Conservation (phyloP, 2,888 invertebrate genomes). For the Sesia apiformis region DNA sequence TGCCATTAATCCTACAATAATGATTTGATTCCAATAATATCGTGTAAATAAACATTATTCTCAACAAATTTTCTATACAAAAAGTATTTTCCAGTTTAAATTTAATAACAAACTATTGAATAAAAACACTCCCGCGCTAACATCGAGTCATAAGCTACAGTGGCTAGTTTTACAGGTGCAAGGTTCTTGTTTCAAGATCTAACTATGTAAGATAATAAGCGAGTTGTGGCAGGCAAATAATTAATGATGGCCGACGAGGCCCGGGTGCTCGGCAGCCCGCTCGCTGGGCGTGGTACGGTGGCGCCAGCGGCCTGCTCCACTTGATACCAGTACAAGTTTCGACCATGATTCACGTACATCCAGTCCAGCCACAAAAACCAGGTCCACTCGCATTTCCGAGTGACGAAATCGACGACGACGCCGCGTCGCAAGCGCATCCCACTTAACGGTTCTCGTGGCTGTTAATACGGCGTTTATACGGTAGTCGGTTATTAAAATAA, state of each 20-base stretch:
- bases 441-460: slow-evolving; percentile 57
- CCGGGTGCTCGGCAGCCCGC: slow-evolving; percentile 19
- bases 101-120: not conserved
- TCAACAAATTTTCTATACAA: too few relatives aligned
- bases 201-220: slow-evolving; percentile 31
- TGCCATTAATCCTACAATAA: too few relatives aligned
- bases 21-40: too few relatives aligned
- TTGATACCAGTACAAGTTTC: slow-evolving; percentile 33
- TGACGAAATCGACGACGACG: slow-evolving; percentile 44
- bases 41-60: too few relatives aligned
- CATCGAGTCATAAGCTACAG: not conserved
- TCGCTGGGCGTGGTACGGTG: slow-evolving; percentile 52
- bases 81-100: too few relatives aligned
- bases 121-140: not conserved
- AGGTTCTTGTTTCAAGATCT: slow-evolving; percentile 14
- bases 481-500: slow-evolving; percentile 57
- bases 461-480: slow-evolving; percentile 60
- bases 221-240: slow-evolving; percentile 26
- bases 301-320: slow-evolving; percentile 52
- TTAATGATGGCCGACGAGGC: slow-evolving; percentile 30
- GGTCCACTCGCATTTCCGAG: slow-evolving; percentile 46
- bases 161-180: slow-evolving; percentile 12
- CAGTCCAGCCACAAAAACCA: slow-evolving; percentile 30
- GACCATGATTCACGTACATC: slow-evolving; percentile 42
- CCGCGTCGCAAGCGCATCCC: slow-evolving; percentile 46